phyloP scores from a whole-genome alignment of 1,140 invertebrate genomes.

The Tetramorium simillimum region DNA sequence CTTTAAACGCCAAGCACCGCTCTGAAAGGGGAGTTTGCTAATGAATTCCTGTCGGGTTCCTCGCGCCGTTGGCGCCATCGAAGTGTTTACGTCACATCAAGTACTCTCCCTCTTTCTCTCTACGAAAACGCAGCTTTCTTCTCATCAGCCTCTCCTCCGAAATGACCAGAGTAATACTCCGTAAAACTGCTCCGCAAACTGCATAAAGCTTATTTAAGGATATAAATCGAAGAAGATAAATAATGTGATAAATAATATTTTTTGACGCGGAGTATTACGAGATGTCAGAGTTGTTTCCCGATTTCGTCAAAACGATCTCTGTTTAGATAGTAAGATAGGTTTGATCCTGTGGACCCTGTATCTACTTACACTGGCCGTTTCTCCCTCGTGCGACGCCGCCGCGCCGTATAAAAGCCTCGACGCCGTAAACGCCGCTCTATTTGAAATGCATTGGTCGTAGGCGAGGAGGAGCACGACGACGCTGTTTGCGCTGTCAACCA shows the following conservation, averaged over 20 bases:
- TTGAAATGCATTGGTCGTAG: constrained; percentile 82
- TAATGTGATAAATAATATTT: background rate
- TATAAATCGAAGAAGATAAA: background rate
- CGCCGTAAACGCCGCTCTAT: constrained; percentile 73
- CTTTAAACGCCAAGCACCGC: constrained; percentile 31
- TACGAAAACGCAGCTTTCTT: background rate
- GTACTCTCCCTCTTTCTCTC: background rate
- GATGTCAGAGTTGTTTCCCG: background rate
- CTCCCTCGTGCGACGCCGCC: background rate
- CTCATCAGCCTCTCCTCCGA: background rate
- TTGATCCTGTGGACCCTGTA: background rate
- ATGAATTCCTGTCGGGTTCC: constrained; percentile 60
- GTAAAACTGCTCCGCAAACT: background rate
- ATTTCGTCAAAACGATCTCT: background rate
- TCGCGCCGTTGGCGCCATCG: constrained; percentile 2
- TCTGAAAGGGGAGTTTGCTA: constrained; percentile 48
- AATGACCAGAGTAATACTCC: background rate
- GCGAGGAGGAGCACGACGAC: constrained; percentile 57
- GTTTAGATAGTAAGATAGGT: background rate
- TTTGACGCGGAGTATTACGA: background rate
- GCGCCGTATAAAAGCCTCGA: constrained; percentile 21
- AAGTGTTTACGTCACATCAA: constrained; percentile 66
- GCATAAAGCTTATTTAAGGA: background rate
- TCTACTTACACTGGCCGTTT: constrained; percentile 1
- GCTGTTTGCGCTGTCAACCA: constrained; percentile 80